Percentiles rank a stretch among this genome's conserved stretches.
Evolutionary conservation across 2,888 invertebrate species (phyloP).

Genomic region (Habrosyne pyritoides): DNA sequence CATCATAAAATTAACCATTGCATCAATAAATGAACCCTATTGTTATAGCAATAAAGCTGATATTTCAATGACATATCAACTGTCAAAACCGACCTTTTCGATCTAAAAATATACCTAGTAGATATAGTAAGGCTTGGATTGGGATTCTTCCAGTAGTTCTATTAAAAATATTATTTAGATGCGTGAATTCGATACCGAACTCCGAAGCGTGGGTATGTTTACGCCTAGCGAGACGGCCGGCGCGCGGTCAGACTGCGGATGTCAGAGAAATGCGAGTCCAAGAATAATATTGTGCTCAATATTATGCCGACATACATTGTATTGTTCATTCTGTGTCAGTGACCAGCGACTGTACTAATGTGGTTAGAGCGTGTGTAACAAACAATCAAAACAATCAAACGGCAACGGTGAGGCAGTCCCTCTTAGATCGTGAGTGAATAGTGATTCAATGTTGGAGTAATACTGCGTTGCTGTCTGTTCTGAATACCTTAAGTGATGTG

Average conservation of each 20-base stretch:
- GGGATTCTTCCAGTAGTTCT: no score
- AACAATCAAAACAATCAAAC: not conserved
- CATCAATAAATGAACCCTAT: no score
- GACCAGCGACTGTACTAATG: not conserved
- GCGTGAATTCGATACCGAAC: not conserved
- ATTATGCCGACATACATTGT: not conserved
- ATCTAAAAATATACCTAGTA: no score
- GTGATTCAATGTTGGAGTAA: no score
- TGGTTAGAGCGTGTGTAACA: not conserved
- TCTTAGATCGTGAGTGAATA: not conserved
- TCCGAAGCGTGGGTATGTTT: not conserved
- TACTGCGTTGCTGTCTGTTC: not conserved
- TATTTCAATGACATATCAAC: no score
- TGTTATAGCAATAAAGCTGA: no score
- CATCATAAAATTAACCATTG: no score
- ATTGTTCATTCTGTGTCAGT: not conserved
- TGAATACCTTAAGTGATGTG: not conserved
- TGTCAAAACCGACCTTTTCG: no score
- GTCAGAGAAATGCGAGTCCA: not conserved
- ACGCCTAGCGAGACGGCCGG: not conserved
- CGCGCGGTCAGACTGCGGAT: not conserved
- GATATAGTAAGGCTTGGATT: no score
- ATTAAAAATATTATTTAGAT: not conserved
- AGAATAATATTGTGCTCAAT: slow-evolving; percentile 1
- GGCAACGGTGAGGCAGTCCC: not conserved